Conservation (phyloP, 2,888 invertebrate genomes). For the Chrysomela aeneicollis region DNA sequence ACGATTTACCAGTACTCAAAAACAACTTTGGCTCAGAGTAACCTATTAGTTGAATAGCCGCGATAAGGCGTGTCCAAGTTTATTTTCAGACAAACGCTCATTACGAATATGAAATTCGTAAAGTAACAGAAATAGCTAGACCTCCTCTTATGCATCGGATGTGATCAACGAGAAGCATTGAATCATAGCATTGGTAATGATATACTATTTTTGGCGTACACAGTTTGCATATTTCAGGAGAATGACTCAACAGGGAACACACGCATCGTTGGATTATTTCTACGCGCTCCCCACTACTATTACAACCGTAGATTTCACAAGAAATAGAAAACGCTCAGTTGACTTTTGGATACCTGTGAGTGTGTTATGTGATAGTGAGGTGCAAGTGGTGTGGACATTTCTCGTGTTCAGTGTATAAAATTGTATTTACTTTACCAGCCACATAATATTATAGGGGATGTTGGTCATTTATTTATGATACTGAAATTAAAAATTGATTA, state of each 20-base stretch:
- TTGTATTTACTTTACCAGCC: slow-evolving; percentile 34
- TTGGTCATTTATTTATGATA: neutral
- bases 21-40: neutral
- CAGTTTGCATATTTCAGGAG: slow-evolving; percentile 32
- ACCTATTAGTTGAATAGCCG: slow-evolving; percentile 4
- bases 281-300: slow-evolving; percentile 25
- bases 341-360: slow-evolving; percentile 17
- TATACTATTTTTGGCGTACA: slow-evolving; percentile 34
- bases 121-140: slow-evolving; percentile 14
- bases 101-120: slow-evolving; percentile 21
- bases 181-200: slow-evolving; percentile 25
- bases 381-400: slow-evolving; percentile 17
- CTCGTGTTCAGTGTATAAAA: slow-evolving; percentile 22
- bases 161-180: slow-evolving; percentile 14
- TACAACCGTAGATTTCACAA: neutral
- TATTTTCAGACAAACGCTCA: slow-evolving; percentile 13
- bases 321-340: slow-evolving; percentile 17
- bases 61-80: slow-evolving; percentile 10
- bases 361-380: slow-evolving; percentile 22
- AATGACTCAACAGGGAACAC: slow-evolving; percentile 46
- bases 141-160: slow-evolving; percentile 13
- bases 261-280: slow-evolving; percentile 43
- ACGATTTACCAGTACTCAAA: neutral
- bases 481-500: neutral
- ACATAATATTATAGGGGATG: slow-evolving; percentile 41